Evolutionary conservation across 2,888 invertebrate species (phyloP).

Genomic region (Torymus auratus): DNA sequence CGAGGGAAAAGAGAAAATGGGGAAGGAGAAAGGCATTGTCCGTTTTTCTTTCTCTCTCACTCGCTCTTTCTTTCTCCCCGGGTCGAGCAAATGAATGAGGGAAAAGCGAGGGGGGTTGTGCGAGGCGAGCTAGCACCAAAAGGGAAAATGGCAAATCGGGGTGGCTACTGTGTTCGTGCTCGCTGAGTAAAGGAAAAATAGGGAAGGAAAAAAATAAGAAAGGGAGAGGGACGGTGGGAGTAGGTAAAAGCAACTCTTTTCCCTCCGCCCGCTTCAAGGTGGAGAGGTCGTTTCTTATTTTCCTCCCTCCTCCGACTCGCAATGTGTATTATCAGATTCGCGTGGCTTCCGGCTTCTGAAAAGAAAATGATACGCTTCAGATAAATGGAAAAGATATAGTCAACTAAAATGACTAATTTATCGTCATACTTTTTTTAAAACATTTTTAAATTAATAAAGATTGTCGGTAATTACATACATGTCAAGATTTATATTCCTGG

Average conservation of each 20-base stretch:
- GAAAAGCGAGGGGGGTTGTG: slow-evolving; percentile 20
- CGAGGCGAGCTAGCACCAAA: slow-evolving; percentile 9
- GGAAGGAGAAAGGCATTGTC: slow-evolving; percentile 49
- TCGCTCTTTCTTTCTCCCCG: slow-evolving; percentile 7
- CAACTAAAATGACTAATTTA: slow-evolving; percentile 43
- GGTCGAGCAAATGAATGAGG: slow-evolving; percentile 46
- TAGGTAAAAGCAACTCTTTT: slow-evolving; percentile 49
- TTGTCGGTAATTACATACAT: not conserved
- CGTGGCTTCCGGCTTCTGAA: slow-evolving; percentile 52
- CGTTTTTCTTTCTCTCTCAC: slow-evolving; percentile 11
- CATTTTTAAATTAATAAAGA: not conserved
- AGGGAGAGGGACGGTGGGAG: slow-evolving; percentile 29
- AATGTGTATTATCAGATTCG: slow-evolving; percentile 47
- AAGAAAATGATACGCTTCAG: slow-evolving; percentile 49
- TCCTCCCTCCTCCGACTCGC: slow-evolving; percentile 27
- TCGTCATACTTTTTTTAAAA: slow-evolving; percentile 22
- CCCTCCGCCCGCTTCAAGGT: slow-evolving; percentile 36
- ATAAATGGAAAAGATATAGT: slow-evolving; percentile 57
- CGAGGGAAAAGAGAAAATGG: slow-evolving; percentile 42
- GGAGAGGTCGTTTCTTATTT: slow-evolving; percentile 51
- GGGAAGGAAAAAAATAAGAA: slow-evolving; percentile 29
- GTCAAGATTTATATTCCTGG: too few relatives aligned
- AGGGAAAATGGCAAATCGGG: slow-evolving; percentile 50
- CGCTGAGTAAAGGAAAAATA: slow-evolving; percentile 52
- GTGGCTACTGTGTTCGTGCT: slow-evolving; percentile 27